phyloP scores from a whole-genome alignment of 2,797 vertebrate species.

The Gambelia wislizenii region DNA sequence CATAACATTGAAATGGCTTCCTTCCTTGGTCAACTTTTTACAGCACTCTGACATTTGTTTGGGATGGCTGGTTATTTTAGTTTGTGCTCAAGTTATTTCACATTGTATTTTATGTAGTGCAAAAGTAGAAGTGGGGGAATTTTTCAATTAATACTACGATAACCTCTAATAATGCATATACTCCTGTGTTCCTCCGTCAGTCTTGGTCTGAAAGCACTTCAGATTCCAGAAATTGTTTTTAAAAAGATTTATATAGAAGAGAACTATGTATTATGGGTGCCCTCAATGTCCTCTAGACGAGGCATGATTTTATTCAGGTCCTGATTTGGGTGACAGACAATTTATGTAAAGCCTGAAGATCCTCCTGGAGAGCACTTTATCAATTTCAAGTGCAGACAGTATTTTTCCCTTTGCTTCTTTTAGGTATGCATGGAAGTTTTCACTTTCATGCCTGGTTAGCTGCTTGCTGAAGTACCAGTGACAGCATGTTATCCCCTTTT shows the following conservation, averaged over 20 bases:
- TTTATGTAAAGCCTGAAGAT: conserved; percentile 48
- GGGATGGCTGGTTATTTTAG: neutral
- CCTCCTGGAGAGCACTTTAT: conserved; percentile 22
- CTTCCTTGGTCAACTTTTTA: neutral
- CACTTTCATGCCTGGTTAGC: conserved; percentile 58
- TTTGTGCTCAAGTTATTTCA: neutral
- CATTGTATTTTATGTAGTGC: neutral
- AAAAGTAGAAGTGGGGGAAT: neutral
- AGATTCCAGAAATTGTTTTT: neutral
- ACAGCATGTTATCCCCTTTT: conserved; percentile 46
- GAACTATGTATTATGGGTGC: neutral
- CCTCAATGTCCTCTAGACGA: neutral
- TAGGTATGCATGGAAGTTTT: conserved; percentile 46
- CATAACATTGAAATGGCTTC: neutral
- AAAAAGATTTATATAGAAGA: conserved; percentile 4
- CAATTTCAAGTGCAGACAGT: conserved; percentile 17
- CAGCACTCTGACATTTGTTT: neutral
- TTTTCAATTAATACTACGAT: neutral
- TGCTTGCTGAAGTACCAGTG: conserved; percentile 50
- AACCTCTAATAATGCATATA: neutral
- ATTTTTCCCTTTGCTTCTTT: conserved; percentile 52
- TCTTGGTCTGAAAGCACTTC: conserved; percentile 8
- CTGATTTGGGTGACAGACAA: conserved; percentile 16
- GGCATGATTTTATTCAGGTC: neutral
- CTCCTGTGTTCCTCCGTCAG: neutral